Base-by-base conservation (phyloP, 2,888 invertebrate genomes). In the Rhingia campestris region DNA sequence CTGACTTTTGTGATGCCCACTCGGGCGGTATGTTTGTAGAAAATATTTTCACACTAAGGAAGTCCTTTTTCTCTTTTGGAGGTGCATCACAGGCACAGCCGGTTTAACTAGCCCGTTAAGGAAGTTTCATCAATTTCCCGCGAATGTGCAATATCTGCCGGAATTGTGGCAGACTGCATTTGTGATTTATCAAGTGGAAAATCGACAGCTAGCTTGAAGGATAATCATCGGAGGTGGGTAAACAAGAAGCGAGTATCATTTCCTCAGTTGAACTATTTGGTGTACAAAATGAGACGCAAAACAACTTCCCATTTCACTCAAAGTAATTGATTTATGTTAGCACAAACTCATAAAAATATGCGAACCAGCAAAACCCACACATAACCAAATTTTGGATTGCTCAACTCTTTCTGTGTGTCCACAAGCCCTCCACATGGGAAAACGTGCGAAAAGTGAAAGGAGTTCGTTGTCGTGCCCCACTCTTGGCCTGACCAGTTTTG, bases 401-500 rank as follows among this genome's bases (percentile, higher is more conserved):
- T 6, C 37, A 10, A 12, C 12, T 41, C 43, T 33, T 22, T 7
- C 9, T 72, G 61, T 37, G 53, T 45, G 10, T 41, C 4, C 51
- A 61, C 35, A 35, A 61, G 51, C 61, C 43, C 51, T 72, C 43
- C 43, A 53, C 39, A 51, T 35, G 37, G 30, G 32, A 72, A 61
- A 79, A 79, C 32, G 74, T 69, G 75, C 74, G 75, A 75, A 84
- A 84, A 84, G 84, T 84, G 84, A 84, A 84, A 84, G 84, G 84
- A 70, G 61, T 56, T 70, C 37, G 53, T 63, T 70, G 61, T 54
- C 66, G 22, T 66, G 49, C 45, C 67, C 69, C 1, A 37, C 59
- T 51, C 39, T 58, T 74, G 58, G 58, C 58, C 14, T 61, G 80
- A 70, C 64, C 69, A 77, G 79, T 73, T 73, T 69, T 59, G 81